Evolutionary conservation across 1,140 invertebrate genomes (phyloP).

Genomic region (Phocides pigmalion): DNA sequence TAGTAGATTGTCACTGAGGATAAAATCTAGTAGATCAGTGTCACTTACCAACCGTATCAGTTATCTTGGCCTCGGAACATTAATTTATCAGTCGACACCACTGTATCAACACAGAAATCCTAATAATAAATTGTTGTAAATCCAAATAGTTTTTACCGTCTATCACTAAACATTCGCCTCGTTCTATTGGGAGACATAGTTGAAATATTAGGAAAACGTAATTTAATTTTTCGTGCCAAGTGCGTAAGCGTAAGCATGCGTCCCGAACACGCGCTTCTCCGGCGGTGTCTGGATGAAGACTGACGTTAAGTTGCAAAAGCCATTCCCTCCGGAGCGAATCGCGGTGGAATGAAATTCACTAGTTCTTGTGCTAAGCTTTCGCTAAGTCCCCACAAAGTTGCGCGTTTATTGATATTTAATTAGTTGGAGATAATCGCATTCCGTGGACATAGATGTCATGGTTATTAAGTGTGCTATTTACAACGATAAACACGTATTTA

Average conservation of each 20-base stretch:
- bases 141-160: conserved; percentile 22
- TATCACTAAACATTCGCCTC: conserved; percentile 10
- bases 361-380: conserved; percentile 57
- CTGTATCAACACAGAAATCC: conserved; percentile 43
- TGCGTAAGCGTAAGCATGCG: conserved; percentile 14
- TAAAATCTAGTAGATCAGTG: conserved; percentile 40
- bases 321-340: conserved; percentile 44
- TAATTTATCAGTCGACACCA: conserved; percentile 46
- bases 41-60: conserved; percentile 59
- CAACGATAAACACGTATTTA: background rate
- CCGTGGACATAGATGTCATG: background rate
- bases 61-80: conserved; percentile 57
- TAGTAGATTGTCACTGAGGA: background rate
- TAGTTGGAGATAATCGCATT: conserved; percentile 30
- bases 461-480: background rate
- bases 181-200: background rate
- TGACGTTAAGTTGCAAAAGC: conserved; percentile 51
- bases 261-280: conserved; percentile 43
- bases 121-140: conserved; percentile 32
- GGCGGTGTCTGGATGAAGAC: conserved; percentile 50
- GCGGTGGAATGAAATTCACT: conserved; percentile 41
- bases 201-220: conserved; percentile 27
- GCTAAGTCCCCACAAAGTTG: conserved; percentile 43
- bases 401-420: conserved; percentile 35
- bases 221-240: conserved; percentile 40